Conservation (phyloP, 2,888 invertebrate species). For the Phengaris alcon region DNA sequence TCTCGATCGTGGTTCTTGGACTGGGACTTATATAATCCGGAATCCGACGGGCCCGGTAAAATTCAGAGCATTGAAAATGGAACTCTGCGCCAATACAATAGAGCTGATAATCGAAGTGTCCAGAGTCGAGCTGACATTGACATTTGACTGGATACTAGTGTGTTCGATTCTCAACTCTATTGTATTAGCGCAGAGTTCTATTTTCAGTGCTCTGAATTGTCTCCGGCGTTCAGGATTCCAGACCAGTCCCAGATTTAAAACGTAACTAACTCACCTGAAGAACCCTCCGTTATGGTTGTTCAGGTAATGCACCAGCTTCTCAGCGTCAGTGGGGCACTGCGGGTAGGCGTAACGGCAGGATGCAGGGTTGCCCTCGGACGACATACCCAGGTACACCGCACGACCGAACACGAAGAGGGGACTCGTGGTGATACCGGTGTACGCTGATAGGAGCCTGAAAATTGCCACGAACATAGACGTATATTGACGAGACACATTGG, state of each 20-base stretch:
- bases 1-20: too few species aligned
- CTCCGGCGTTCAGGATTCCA: neutral
- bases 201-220: too few species aligned
- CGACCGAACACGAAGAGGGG: conserved; percentile 86
- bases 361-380: conserved; percentile 79
- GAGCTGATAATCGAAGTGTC: too few species aligned
- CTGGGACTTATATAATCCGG: too few species aligned
- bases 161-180: too few species aligned
- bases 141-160: too few species aligned
- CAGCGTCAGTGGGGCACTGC: conserved; percentile 85
- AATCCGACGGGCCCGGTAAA: too few species aligned
- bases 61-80: too few species aligned
- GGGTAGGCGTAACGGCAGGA: conserved; percentile 84
- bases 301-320: conserved; percentile 85
- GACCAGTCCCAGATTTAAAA: neutral
- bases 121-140: too few species aligned
- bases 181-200: too few species aligned
- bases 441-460: conserved; percentile 78
- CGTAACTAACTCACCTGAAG: conserved; percentile 60
- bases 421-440: conserved; percentile 77
- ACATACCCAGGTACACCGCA: conserved; percentile 86
- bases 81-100: too few species aligned
- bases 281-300: conserved; percentile 93
- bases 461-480: neutral
- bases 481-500: too few species aligned